phyloP scores from a whole-genome alignment of 2,888 invertebrate genomes.

The Autographa gamma region DNA sequence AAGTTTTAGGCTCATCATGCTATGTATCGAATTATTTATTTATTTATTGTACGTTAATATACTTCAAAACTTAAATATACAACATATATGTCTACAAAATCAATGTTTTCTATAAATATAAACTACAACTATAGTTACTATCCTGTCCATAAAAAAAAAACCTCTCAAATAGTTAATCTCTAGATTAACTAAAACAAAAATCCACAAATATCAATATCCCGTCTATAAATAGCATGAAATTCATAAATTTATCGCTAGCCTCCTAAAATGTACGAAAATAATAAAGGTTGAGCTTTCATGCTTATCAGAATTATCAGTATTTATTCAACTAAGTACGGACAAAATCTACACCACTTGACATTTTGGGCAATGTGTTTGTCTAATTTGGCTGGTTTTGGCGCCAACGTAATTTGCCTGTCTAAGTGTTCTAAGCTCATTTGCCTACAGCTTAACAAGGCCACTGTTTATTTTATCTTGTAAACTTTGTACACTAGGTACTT shows the following conservation, averaged over 20 bases:
- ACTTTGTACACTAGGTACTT: too few species aligned
- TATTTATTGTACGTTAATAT: too few species aligned
- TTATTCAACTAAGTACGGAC: constrained; percentile 49
- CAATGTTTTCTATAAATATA: too few species aligned
- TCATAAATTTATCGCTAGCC: constrained; percentile 54
- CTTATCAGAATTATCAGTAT: constrained; percentile 57
- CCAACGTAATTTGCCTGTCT: not conserved
- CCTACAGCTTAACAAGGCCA: too few species aligned
- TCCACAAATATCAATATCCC: constrained; percentile 10
- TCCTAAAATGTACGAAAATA: constrained; percentile 58
- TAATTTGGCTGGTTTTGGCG: not conserved
- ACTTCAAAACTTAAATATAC: too few species aligned
- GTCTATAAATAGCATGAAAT: constrained; percentile 38
- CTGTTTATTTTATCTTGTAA: too few species aligned
- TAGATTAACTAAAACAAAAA: not conserved
- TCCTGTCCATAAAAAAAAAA: too few species aligned
- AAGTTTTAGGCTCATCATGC: too few species aligned
- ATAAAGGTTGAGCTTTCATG: constrained; percentile 51
- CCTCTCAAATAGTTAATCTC: too few species aligned
- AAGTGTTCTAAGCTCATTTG: not conserved
- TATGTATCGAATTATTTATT: too few species aligned
- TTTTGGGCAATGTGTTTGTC: not conserved
- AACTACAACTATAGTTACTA: too few species aligned
- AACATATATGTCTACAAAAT: too few species aligned
- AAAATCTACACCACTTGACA: constrained; percentile 13